Conservation (phyloP, 2,888 invertebrate genomes). For the Thereva unica region DNA sequence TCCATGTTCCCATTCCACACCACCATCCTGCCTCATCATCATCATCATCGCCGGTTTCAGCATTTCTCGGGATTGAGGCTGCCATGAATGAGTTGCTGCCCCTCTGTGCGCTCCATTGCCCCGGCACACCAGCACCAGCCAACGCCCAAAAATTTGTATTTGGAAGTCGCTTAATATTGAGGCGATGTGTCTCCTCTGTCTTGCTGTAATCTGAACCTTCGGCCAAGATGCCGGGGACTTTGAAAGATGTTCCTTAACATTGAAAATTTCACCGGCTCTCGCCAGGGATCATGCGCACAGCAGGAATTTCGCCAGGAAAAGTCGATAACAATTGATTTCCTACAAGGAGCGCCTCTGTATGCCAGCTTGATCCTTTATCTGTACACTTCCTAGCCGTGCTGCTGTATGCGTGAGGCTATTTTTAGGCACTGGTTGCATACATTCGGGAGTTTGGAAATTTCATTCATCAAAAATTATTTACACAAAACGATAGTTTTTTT, state of each 20-base stretch:
- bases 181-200: background rate
- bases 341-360: background rate
- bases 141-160: constrained; percentile 27
- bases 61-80: constrained; percentile 7
- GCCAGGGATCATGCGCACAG: constrained; percentile 7
- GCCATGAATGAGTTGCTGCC: constrained; percentile 10
- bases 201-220: constrained; percentile 12
- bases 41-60: constrained; percentile 1
- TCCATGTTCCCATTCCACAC: no score
- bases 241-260: background rate
- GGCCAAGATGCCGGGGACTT: constrained; percentile 23
- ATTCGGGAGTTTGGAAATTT: constrained; percentile 17
- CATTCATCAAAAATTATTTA: constrained; percentile 20
- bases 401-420: constrained; percentile 17
- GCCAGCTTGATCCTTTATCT: no score
- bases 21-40: background rate
- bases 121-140: background rate
- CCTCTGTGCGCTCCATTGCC: no score
- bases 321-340: constrained; percentile 30
- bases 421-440: constrained; percentile 28
- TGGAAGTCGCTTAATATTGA: background rate
- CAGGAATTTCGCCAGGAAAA: background rate
- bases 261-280: background rate
- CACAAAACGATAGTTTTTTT: background rate
- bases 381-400: background rate